Evolutionary conservation across 2,888 invertebrate genomes (phyloP).

Genomic region (Caenorhabditis angaria): DNA sequence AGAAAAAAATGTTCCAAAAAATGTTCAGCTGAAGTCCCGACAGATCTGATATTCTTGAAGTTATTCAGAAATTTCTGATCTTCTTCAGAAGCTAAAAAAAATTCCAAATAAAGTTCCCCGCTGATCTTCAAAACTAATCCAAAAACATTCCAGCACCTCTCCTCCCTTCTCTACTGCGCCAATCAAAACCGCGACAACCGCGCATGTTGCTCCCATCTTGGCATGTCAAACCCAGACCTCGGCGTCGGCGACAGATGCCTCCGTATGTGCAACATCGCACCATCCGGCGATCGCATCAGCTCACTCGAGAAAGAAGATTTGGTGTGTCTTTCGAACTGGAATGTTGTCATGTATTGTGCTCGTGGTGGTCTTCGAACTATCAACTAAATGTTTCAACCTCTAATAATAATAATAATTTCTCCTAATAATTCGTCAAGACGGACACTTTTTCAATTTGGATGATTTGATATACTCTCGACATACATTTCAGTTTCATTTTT

Average conservation of each 20-base stretch:
- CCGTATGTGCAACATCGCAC: constrained; percentile 67
- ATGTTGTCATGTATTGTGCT: constrained; percentile 70
- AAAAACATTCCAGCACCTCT: constrained; percentile 54
- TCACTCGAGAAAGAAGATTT: constrained; percentile 65
- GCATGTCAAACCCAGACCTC: constrained; percentile 62
- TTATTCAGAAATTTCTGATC: no score
- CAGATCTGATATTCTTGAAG: no score
- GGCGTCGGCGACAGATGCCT: constrained; percentile 67
- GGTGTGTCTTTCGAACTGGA: constrained; percentile 69
- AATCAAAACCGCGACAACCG: constrained; percentile 70
- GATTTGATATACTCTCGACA: constrained; percentile 18
- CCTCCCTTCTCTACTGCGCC: constrained; percentile 67
- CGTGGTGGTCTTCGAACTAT: constrained; percentile 66
- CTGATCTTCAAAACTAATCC: no score
- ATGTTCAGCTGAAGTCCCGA: no score
- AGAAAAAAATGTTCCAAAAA: no score
- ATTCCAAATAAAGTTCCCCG: no score
- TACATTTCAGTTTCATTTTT: constrained; percentile 30
- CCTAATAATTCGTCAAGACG: constrained; percentile 33
- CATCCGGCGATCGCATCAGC: constrained; percentile 57
- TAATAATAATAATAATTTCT: constrained; percentile 10
- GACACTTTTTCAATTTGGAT: constrained; percentile 13
- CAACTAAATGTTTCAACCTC: constrained; percentile 32
- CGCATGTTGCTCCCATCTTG: constrained; percentile 65
- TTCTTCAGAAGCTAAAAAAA: no score